These are phyloP conservation scores for Pseudanteris insignis DNA, from an alignment of 2,888 invertebrate genomes.

Conservation along the genomic window DNA sequence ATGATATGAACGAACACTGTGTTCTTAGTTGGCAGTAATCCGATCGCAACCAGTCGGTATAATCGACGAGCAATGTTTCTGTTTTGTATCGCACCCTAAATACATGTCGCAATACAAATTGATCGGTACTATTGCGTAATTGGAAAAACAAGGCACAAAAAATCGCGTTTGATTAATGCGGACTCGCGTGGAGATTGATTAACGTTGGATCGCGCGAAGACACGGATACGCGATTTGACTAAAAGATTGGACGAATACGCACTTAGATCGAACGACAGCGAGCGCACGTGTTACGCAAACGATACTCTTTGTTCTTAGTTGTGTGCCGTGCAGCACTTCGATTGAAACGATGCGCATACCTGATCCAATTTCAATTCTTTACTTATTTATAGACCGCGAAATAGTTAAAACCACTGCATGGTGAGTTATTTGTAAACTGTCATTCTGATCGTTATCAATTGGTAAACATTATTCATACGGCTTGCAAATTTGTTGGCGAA, in stretches of 20 bases:
- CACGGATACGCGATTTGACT: constrained; percentile 21
- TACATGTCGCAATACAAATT: too few species aligned
- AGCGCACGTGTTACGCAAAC: constrained; percentile 25
- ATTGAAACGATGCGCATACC: constrained; percentile 21
- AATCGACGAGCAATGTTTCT: too few species aligned
- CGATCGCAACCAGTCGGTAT: too few species aligned
- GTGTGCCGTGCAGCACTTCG: constrained; percentile 9
- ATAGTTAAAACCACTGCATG: neutral
- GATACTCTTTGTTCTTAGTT: constrained; percentile 20
- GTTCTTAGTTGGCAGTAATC: too few species aligned
- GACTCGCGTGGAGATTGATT: constrained; percentile 14
- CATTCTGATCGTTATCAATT: neutral
- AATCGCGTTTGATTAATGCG: too few species aligned
- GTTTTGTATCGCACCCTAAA: too few species aligned
- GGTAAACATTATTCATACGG: too few species aligned
- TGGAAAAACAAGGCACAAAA: constrained; percentile 4
- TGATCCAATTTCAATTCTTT: constrained; percentile 20
- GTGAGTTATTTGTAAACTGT: neutral
- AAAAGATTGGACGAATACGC: constrained; percentile 8
- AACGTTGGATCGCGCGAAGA: constrained; percentile 6
- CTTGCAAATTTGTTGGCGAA: too few species aligned
- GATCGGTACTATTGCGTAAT: neutral
- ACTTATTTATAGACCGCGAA: constrained; percentile 12
- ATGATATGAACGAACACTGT: too few species aligned
- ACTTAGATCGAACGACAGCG: constrained; percentile 5